A percentile compares a stretch with the other conserved stretches of the same genome.
Evolutionary conservation across 1,140 invertebrate genomes (phyloP).

Genomic region (Pseudomyrmex dendroicus): DNA sequence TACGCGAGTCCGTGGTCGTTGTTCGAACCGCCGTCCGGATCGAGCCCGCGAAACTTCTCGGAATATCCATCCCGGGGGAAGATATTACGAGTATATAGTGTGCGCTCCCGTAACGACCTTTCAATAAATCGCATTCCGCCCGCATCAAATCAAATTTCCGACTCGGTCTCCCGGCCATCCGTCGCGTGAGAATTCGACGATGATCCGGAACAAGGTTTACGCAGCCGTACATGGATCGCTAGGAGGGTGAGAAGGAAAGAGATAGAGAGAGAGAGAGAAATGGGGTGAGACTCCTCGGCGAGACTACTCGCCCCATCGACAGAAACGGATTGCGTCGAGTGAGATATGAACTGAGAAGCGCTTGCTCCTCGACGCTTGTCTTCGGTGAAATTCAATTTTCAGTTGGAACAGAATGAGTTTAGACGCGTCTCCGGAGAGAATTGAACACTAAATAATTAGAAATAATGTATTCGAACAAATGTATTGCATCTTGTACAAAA

Average conservation of each 20-base stretch:
- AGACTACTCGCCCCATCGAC: constrained; percentile 20
- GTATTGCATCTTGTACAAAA: not conserved
- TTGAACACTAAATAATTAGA: too few relatives aligned
- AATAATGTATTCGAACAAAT: too few relatives aligned
- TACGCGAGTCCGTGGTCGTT: constrained; percentile 21
- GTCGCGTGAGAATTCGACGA: constrained; percentile 46
- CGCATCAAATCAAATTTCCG: constrained; percentile 65
- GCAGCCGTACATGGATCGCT: constrained; percentile 19
- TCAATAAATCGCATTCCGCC: constrained; percentile 65
- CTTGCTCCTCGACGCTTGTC: constrained; percentile 8
- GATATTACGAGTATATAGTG: constrained; percentile 49
- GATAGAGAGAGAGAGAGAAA: not conserved
- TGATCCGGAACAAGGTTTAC: constrained; percentile 61
- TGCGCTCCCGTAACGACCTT: constrained; percentile 52
- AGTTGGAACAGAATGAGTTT: not conserved
- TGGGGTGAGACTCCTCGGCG: constrained; percentile 6
- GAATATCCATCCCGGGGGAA: constrained; percentile 50
- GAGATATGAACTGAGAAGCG: constrained; percentile 27
- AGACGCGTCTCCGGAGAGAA: too few relatives aligned
- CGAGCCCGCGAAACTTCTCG: constrained; percentile 41
- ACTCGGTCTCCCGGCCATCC: constrained; percentile 8
- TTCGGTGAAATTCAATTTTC: constrained; percentile 41
- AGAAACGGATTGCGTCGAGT: constrained; percentile 48
- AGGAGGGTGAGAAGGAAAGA: not conserved
- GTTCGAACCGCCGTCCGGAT: constrained; percentile 23